Base-by-base conservation (phyloP, 2,888 invertebrate genomes). In the Drosophila rubida region DNA sequence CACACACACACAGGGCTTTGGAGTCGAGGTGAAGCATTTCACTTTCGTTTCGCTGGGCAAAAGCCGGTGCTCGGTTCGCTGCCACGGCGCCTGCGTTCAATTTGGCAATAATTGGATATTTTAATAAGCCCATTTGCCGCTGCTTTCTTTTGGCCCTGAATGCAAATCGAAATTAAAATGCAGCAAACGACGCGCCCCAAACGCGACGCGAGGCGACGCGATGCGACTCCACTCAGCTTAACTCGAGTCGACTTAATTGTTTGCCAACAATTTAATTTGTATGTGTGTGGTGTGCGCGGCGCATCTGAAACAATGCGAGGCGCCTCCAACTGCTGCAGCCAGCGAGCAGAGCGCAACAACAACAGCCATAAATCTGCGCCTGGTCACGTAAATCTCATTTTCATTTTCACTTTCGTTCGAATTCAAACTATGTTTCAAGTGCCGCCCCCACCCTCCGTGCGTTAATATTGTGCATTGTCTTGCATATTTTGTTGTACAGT, bases 61-160 rank as follows among this genome's bases (percentile, higher is more conserved):
- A 19, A 19, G 19, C 19, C 19, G 19, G 2, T 19, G 19, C 19
- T 19, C 3, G 19, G 19, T 19, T 19, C 19, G 62, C 14, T 64
- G 63, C 32, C 37, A 14, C 37, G 50, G 55, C 69, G 62, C 83
- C 32, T n/a, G 32, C 32, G 32, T 80, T 77, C 80, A 86, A 86
- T 86, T 86, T 86, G 78, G 84, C 84, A 80, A 80, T 86, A 86
- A 86, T 80, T 80, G 87, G 74, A 60, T 76, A 80, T 71, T 83
- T 77, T 83, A 83, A 80, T 86, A 77, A 77, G 77, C 65, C 73
- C 65, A 61, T 73, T 82, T 62, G 69, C 53, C 49, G 78, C 81
- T 64, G 80, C 86, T 80, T 80, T 80, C 80, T 80, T 81, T 84
- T 84, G 79, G 79, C 79, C 79, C 82, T 80, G 81, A 83, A 77